Evolutionary conservation across 2,888 invertebrate species (phyloP).

Genomic region (Kuschelorhynchus macadamiae): DNA sequence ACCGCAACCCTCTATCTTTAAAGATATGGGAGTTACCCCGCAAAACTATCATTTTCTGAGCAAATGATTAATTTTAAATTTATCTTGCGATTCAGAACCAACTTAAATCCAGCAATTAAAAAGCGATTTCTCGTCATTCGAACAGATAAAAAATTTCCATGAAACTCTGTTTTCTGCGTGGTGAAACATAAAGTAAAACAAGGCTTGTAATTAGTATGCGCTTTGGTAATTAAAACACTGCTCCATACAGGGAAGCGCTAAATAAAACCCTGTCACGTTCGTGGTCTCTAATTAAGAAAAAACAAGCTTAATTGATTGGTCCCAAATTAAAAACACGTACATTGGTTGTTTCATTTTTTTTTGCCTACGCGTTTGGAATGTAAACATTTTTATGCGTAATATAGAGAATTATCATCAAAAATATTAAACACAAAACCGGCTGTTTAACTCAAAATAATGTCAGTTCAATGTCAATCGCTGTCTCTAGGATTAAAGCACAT

Average conservation of each 20-base stretch:
- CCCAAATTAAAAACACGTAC: conserved; percentile 7
- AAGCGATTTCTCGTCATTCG: conserved; percentile 3
- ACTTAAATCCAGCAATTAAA: conserved; percentile 1
- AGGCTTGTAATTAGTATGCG: conserved; percentile 29
- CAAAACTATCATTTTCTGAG: too few relatives aligned
- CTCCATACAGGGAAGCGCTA: conserved; percentile 8
- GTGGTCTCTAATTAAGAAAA: conserved; percentile 24
- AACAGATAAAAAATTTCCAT: conserved; percentile 12
- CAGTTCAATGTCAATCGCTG: too few relatives aligned
- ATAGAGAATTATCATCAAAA: too few relatives aligned
- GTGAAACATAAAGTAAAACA: conserved; percentile 27
- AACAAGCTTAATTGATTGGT: conserved; percentile 21
- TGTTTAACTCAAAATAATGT: too few relatives aligned
- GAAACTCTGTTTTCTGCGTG: conserved; percentile 18
- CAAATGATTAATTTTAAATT: too few relatives aligned
- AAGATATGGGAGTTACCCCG: too few relatives aligned
- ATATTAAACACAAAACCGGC: too few relatives aligned
- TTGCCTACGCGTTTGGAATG: too few relatives aligned
- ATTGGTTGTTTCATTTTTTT: too few relatives aligned
- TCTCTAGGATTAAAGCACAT: too few relatives aligned
- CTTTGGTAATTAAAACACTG: conserved; percentile 33
- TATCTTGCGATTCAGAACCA: not conserved
- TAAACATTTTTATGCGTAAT: too few relatives aligned
- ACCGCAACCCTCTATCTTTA: too few relatives aligned
- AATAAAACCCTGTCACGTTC: conserved; percentile 19